Base-by-base conservation (phyloP, 1,140 invertebrate genomes). In the Amyelois transitella region DNA sequence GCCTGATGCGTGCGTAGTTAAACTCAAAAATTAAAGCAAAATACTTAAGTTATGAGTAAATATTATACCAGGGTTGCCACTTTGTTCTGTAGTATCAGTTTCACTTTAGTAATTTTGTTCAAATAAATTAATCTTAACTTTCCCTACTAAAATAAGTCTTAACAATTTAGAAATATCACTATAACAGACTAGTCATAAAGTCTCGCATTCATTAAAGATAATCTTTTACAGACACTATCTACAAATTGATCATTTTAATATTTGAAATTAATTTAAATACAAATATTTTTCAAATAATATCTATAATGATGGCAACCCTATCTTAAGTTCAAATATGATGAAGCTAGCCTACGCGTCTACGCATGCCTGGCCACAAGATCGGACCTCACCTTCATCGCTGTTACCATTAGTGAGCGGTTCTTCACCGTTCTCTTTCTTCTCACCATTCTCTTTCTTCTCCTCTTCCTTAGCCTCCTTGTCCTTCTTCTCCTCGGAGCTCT, bases 401-500 rank as follows among this genome's bases (percentile, higher is more conserved):
- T 86, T 86, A 81, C 88, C 88, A 64, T 89, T 89, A 83, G 84
- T 81, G 75, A 88, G 73, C 55, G 77, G 72, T 65, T 88, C 88
- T 68, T 89, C 84, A 80, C 84, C 85, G 64, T 86, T 86, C 79
- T 89, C 86, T 55, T 88, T 86, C 60, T 81, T 85, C n/a, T 90
- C 90, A 28, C 91, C 89, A 47, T 92, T 91, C 67, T 92, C 89
- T 47, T 92, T 91, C 66, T 92, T 91, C 69, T 89, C 90, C 7
- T 90, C 89, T 28, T 91, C 90, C 64, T 92, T 92, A 54, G 91
- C 89, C 21, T 93, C 92, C 62, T 92, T 91, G 17, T 66, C 92
- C 88, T 86, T 93, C 76, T 93, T 93, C 45, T 93, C 92, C 62
- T 93, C 92, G 57, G 92, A 92, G 68, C 89, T 91, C 62, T 92